Evolutionary conservation across 2,888 invertebrate species (phyloP).

Genomic region (Amiota mariae): DNA sequence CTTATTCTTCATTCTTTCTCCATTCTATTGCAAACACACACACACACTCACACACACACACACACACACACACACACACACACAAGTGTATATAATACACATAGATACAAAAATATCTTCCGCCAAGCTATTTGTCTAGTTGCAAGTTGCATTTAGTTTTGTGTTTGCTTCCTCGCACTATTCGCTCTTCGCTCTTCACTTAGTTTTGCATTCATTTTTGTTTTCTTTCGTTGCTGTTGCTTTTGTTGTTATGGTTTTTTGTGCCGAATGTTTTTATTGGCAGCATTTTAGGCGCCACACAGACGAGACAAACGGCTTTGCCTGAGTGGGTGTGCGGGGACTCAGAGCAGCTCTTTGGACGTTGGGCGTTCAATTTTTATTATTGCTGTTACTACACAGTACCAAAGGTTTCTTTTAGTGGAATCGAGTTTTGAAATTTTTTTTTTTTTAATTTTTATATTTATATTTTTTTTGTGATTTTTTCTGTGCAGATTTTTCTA

Average conservation of each 20-base stretch:
- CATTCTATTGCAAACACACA: no score
- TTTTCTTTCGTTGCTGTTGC: slow-evolving; percentile 28
- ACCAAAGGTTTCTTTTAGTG: slow-evolving; percentile 12
- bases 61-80: no score
- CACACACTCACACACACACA: no score
- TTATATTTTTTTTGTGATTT: background rate
- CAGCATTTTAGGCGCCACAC: slow-evolving; percentile 64
- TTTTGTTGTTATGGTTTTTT: slow-evolving; percentile 56
- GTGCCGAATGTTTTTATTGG: slow-evolving; percentile 63
- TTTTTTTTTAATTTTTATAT: slow-evolving; percentile 28
- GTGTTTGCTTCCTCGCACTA: slow-evolving; percentile 5
- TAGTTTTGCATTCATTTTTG: background rate
- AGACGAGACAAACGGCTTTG: slow-evolving; percentile 60
- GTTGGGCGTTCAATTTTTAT: background rate
- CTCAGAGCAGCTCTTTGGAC: background rate
- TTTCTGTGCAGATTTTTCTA: slow-evolving; percentile 33
- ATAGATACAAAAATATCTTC: background rate
- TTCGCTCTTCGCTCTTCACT: background rate
- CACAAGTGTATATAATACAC: no score
- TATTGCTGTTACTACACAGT: slow-evolving; percentile 29
- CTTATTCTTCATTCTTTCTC: no score
- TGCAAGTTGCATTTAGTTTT: slow-evolving; percentile 24
- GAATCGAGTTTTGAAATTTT: slow-evolving; percentile 36
- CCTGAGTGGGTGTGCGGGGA: slow-evolving; percentile 21
- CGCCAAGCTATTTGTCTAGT: slow-evolving; percentile 17